Evolutionary conservation across 2,797 vertebrate genomes (phyloP).

Genomic region (Oophaga sylvatica): DNA sequence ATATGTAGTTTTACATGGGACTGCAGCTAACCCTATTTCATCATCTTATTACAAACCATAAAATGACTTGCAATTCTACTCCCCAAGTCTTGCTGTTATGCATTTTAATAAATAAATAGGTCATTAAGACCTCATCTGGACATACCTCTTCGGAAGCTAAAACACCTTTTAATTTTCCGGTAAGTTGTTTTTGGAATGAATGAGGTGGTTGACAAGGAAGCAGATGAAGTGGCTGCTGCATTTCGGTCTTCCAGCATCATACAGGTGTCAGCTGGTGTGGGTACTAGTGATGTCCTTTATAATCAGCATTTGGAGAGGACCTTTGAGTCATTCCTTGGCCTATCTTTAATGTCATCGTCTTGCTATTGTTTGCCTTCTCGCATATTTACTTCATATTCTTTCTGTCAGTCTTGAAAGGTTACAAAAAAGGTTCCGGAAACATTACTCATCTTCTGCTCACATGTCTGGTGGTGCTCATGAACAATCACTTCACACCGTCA

Average conservation of each 20-base stretch:
- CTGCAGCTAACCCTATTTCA: not conserved
- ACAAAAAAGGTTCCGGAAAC: constrained; percentile 64
- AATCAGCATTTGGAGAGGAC: constrained; percentile 59
- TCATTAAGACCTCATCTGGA: constrained; percentile 51
- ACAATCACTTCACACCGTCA: constrained; percentile 61
- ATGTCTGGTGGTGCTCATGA: constrained; percentile 57
- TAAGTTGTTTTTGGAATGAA: constrained; percentile 82
- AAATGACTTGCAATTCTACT: not conserved
- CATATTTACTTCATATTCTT: constrained; percentile 4
- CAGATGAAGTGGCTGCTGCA: constrained; percentile 74
- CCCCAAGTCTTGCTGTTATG: not conserved
- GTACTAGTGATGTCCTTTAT: constrained; percentile 59
- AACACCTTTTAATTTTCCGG: constrained; percentile 82
- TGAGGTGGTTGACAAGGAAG: constrained; percentile 76
- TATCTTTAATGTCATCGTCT: not conserved
- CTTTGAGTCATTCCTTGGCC: constrained; percentile 33
- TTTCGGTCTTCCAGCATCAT: constrained; percentile 80
- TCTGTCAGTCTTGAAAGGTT: constrained; percentile 49
- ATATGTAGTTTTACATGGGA: not conserved
- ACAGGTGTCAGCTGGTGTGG: constrained; percentile 64
- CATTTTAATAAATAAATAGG: not conserved
- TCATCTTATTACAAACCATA: not conserved
- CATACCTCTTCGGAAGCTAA: constrained; percentile 85
- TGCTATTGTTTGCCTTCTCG: not conserved
- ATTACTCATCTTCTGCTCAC: constrained; percentile 65